phyloP scores from a whole-genome alignment of 1,140 invertebrate species.

The Bombus polaris region DNA sequence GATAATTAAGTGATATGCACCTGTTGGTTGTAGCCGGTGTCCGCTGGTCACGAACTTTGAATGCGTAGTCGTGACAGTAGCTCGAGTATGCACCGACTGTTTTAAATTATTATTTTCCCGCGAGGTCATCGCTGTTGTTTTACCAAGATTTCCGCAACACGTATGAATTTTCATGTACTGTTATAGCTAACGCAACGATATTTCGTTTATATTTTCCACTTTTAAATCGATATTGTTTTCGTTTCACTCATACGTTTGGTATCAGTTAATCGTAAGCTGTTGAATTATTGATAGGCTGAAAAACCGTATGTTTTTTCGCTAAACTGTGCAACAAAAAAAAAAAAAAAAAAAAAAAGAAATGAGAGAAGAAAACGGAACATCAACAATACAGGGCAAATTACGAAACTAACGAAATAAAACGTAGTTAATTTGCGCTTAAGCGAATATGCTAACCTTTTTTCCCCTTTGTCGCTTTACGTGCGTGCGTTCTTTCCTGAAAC shows the following conservation, averaged over 20 bases:
- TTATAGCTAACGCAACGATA: not conserved
- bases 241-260: not conserved
- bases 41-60: slow-evolving; percentile 4
- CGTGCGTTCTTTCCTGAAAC: not conserved
- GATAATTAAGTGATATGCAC: slow-evolving; percentile 52
- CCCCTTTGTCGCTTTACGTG: not conserved
- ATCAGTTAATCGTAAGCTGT: too few relatives aligned
- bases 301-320: too few relatives aligned
- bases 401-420: not conserved
- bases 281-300: slow-evolving; percentile 22
- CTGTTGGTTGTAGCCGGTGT: slow-evolving; percentile 36
- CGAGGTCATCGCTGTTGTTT: not conserved
- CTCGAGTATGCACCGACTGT: not conserved
- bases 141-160: not conserved
- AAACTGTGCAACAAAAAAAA: not conserved
- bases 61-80: not conserved
- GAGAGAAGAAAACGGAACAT: not conserved
- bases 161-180: not conserved
- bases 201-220: not conserved
- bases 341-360: not conserved
- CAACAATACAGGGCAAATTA: not conserved
- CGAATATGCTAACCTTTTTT: not conserved
- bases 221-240: not conserved
- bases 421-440: not conserved
- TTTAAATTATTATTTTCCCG: slow-evolving; percentile 13